Percentiles rank a stretch among this genome's conserved stretches.
Evolutionary conservation across 35 echinoderm and acorn worm species (phyloP).

Genomic region (Anneissia japonica): DNA sequence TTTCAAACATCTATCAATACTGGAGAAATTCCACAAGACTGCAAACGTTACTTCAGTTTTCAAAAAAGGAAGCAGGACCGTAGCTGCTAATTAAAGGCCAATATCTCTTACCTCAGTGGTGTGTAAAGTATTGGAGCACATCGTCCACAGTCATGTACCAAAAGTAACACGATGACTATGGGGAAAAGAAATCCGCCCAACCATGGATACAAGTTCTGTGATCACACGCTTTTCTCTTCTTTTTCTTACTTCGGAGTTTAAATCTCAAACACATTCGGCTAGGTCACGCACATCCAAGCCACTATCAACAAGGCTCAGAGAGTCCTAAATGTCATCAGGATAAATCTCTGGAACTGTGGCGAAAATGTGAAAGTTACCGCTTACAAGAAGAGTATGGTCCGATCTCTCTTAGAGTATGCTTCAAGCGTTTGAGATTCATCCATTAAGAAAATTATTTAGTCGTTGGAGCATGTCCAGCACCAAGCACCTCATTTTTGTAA

Average conservation of each 20-base stretch:
- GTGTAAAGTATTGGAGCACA: constrained; percentile 42
- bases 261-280: too few relatives aligned
- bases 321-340: background rate
- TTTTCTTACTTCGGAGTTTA: too few relatives aligned
- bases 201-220: too few relatives aligned
- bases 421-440: background rate
- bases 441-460: background rate
- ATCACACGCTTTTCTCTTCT: too few relatives aligned
- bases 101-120: constrained; percentile 31
- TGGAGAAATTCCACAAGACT: too few relatives aligned
- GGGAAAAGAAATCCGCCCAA: too few relatives aligned
- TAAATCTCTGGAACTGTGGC: background rate
- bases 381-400: background rate
- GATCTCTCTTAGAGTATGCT: too few relatives aligned
- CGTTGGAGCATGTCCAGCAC: background rate
- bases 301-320: constrained; percentile 13
- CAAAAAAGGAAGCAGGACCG: background rate
- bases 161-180: too few relatives aligned
- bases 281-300: too few relatives aligned
- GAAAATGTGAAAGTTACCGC: background rate
- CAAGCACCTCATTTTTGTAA: background rate
- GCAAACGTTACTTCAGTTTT: too few relatives aligned
- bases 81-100: constrained; percentile 31
- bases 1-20: constrained; percentile 26
- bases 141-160: constrained; percentile 40